Evolutionary conservation across 1,140 invertebrate species (phyloP).

Genomic region (Drosophila leontia): DNA sequence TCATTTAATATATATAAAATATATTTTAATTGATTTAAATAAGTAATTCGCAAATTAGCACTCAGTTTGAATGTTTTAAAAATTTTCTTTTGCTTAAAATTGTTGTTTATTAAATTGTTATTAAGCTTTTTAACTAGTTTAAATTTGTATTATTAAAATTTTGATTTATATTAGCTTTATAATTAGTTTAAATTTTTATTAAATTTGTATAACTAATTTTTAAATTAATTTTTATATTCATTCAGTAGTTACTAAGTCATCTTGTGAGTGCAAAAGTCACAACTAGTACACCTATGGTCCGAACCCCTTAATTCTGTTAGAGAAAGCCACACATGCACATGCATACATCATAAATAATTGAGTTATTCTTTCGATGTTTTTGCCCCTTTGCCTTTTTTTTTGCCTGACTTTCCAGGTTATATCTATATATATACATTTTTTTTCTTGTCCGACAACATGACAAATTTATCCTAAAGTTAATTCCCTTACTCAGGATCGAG

Average conservation of each 20-base stretch:
- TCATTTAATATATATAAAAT: too few relatives aligned
- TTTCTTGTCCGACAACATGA: slow-evolving; percentile 46
- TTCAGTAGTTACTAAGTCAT: background rate
- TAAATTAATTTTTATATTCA: too few relatives aligned
- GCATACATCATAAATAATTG: slow-evolving; percentile 51
- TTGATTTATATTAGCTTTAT: too few relatives aligned
- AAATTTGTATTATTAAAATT: too few relatives aligned
- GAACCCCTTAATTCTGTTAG: slow-evolving; percentile 32
- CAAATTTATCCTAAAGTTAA: slow-evolving; percentile 63
- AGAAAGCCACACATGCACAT: slow-evolving; percentile 24
- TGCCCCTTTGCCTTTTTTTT: background rate
- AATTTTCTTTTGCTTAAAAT: too few relatives aligned
- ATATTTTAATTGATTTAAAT: too few relatives aligned
- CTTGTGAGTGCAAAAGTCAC: slow-evolving; percentile 16
- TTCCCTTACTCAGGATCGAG: slow-evolving; percentile 28
- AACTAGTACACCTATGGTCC: slow-evolving; percentile 16
- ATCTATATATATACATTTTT: background rate
- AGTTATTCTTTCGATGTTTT: slow-evolving; percentile 32
- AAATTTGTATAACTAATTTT: too few relatives aligned
- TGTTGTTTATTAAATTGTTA: too few relatives aligned
- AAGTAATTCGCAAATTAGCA: too few relatives aligned
- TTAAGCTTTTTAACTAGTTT: too few relatives aligned
- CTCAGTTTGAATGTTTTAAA: too few relatives aligned
- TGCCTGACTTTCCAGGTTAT: background rate
- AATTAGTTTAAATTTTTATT: too few relatives aligned